Evolutionary conservation across 2,113 vertebrate genomes (phyloP), one percentile per base, ranked within the genome.

Genomic region (Eulemur macaco): DNA sequence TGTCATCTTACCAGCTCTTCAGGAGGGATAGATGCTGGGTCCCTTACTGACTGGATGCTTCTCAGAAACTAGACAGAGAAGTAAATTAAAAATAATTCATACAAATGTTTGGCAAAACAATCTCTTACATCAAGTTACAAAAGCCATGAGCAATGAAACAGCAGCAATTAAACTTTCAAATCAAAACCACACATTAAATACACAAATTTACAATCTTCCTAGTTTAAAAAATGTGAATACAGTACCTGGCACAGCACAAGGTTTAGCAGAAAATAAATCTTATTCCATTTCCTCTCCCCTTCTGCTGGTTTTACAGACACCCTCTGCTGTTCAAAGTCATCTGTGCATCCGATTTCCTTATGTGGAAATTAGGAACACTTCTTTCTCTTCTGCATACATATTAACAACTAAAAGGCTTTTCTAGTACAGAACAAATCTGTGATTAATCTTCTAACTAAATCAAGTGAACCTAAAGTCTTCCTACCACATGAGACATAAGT

Each of bases 1-100:
- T 1, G 27, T 18, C 2, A 76, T 95, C 98, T 97, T 97, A 99
- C 99, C 99, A 97, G 98, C 97, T 99, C 99, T 97, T 99, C 99
- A 0, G 99, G 99, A 37, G 99, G 99, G 97, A 99, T 63, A 68
- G 98, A 99, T 0, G 98, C 98, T 94, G 98, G 98, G 86, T 99
- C 99, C 97, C 99, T 98, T 34, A 99, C 98, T 0, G 98, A 99
- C 95, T 98, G 98, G 92, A 99, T 98, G 12, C 98, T 99, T 34
- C 23, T 91, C 39, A 99, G 99, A 98, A 99, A 99, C 99, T 99
- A 97, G 85, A 85, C 76, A 95, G 69, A 60, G 25, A 90, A 77
- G 97, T n/a, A 94, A 10, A 81, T 87, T 20, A 76, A 81, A 81
- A 95, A 0, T 69, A 54, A 97, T 60, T 97, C 89, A 73, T 9